Evolutionary conservation across 2,113 vertebrate species (phyloP).

Genomic region (Piprites chloris): DNA sequence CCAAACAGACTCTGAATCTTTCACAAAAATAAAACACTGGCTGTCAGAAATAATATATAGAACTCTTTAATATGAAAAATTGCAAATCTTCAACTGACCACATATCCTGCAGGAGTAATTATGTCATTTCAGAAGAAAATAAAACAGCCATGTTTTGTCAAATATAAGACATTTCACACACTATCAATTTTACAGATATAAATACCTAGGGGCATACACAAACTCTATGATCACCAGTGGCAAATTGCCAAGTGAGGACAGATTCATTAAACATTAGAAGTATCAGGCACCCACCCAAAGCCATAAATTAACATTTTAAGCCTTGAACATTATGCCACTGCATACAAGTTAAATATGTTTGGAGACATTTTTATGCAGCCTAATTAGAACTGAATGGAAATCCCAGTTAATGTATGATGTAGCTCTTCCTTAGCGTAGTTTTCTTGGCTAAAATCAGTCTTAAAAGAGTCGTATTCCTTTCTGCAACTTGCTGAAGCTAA

Average conservation of each 20-base stretch:
- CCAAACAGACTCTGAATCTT: conserved; percentile 27
- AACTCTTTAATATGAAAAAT: conserved; percentile 37
- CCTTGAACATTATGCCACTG: not conserved
- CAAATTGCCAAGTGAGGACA: conserved; percentile 52
- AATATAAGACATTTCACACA: conserved; percentile 56
- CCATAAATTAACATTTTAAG: conserved; percentile 51
- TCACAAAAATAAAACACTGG: conserved; percentile 22
- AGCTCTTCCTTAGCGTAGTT: not conserved
- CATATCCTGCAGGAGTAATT: conserved; percentile 59
- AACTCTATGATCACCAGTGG: conserved; percentile 27
- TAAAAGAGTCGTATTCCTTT: conserved; percentile 33
- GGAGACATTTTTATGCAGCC: conserved; percentile 37
- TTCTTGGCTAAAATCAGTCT: conserved; percentile 15
- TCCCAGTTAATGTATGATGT: conserved; percentile 17
- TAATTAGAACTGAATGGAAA: conserved; percentile 57
- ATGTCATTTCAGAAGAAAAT: conserved; percentile 55
- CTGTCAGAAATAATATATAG: conserved; percentile 47
- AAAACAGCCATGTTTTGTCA: conserved; percentile 52
- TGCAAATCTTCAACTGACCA: conserved; percentile 42
- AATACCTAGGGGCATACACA: conserved; percentile 46
- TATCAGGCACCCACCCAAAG: conserved; percentile 40
- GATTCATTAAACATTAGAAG: conserved; percentile 49
- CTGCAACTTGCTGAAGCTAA: conserved; percentile 23
- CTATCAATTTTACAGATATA: conserved; percentile 59
- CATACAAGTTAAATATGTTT: conserved; percentile 23